Evolutionary conservation across 2,113 vertebrate species (phyloP).

Genomic region (Barnardius zonarius): DNA sequence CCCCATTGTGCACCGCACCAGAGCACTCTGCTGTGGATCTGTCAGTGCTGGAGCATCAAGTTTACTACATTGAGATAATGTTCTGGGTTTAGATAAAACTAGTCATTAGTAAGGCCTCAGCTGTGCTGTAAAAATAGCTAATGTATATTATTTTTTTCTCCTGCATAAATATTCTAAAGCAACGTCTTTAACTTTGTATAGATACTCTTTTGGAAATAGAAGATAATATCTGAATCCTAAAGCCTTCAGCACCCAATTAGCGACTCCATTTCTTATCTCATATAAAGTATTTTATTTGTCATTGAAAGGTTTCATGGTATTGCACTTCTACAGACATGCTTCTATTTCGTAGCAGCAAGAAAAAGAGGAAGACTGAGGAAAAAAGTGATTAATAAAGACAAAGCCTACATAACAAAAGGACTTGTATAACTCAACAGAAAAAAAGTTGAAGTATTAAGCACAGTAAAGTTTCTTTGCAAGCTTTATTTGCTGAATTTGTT

Average conservation of each 20-base stretch:
- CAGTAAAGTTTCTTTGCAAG: background rate
- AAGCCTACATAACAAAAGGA: background rate
- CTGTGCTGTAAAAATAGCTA: background rate
- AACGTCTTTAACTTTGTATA: background rate
- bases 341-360: background rate
- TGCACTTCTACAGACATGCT: background rate
- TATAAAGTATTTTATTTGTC: background rate
- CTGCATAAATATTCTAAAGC: background rate
- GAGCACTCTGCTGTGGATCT: fast-evolving
- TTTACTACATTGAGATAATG: background rate
- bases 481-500: background rate
- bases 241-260: background rate
- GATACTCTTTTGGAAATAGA: background rate
- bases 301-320: background rate
- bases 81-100: background rate
- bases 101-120: background rate
- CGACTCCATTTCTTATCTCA: background rate
- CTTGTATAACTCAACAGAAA: background rate
- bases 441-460: background rate
- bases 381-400: background rate
- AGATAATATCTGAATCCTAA: background rate
- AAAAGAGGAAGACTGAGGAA: background rate
- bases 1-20: fast-evolving
- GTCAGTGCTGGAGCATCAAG: background rate
- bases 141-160: background rate